Percentiles rank a stretch among this genome's conserved stretches.
Evolutionary conservation across 2,888 invertebrate genomes (phyloP).

Genomic region (Pristionchus fissidentatus): DNA sequence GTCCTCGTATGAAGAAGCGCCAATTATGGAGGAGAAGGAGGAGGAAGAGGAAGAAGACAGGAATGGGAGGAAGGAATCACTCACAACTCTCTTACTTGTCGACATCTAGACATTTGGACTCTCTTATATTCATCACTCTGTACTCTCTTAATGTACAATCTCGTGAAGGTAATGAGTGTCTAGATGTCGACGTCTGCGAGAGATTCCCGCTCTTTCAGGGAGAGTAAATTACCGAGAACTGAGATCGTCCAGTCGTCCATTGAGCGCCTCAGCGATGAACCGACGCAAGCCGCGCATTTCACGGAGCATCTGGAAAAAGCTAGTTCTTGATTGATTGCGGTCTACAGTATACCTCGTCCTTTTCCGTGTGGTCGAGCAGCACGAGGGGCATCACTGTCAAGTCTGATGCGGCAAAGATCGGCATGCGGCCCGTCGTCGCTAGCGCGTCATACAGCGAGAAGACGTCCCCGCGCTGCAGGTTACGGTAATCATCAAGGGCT

Average conservation of each 20-base stretch:
- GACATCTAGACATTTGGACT: too few relatives aligned
- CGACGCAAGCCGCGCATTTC: slow-evolving; percentile 44
- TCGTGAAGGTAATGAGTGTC: not conserved
- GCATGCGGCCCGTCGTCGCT: slow-evolving; percentile 29
- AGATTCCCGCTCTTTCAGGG: too few relatives aligned
- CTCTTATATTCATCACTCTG: too few relatives aligned
- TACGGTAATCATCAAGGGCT: too few relatives aligned
- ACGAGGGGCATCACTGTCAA: slow-evolving; percentile 60
- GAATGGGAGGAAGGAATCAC: not conserved
- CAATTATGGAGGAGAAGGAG: not conserved
- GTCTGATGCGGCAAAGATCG: slow-evolving; percentile 66
- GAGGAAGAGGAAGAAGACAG: not conserved
- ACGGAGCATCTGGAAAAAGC: slow-evolving; percentile 35
- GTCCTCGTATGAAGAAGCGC: not conserved
- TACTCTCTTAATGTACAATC: too few relatives aligned
- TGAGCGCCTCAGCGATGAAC: slow-evolving; percentile 46
- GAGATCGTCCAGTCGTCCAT: slow-evolving; percentile 39
- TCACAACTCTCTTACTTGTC: too few relatives aligned
- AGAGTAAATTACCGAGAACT: slow-evolving; percentile 34
- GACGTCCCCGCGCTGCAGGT: slow-evolving; percentile 42
- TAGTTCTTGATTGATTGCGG: not conserved
- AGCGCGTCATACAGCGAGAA: slow-evolving; percentile 42
- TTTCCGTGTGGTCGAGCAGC: slow-evolving; percentile 48
- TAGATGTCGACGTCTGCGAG: not conserved
- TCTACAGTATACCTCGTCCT: slow-evolving; percentile 35